Conservation (phyloP, 1,140 invertebrate species). For the Papilio machaon region DNA sequence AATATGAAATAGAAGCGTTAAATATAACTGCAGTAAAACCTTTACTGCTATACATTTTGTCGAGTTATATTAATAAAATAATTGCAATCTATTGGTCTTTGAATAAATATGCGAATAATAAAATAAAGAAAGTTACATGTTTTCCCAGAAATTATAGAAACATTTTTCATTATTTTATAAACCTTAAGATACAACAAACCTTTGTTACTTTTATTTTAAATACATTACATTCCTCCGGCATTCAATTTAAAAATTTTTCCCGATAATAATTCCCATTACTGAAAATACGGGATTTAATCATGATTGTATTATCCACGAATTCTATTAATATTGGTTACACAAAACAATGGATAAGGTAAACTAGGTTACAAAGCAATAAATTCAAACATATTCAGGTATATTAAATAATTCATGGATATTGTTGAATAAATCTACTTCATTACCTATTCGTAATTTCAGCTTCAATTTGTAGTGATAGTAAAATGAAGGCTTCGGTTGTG, state of each 20-base stretch:
- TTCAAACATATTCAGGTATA: constrained; percentile 15
- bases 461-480: constrained; percentile 28
- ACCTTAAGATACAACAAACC: too few relatives aligned
- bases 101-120: not conserved
- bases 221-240: too few relatives aligned
- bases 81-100: too few relatives aligned
- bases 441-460: constrained; percentile 14
- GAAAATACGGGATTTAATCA: not conserved
- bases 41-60: not conserved
- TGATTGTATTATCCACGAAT: not conserved
- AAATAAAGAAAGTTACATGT: not conserved
- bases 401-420: constrained; percentile 14
- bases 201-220: too few relatives aligned
- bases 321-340: not conserved
- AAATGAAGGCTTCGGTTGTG: constrained; percentile 17
- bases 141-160: not conserved
- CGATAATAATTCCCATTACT: not conserved
- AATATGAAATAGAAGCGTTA: not conserved
- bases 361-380: not conserved
- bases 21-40: not conserved
- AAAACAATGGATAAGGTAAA: constrained; percentile 11
- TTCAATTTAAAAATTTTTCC: too few relatives aligned
- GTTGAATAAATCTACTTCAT: constrained; percentile 21
- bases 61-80: not conserved
- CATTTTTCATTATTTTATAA: too few relatives aligned